Evolutionary conservation across 2,113 vertebrate genomes (phyloP), one percentile per base, ranked within the genome.

Genomic region (Cryptotis parvus): DNA sequence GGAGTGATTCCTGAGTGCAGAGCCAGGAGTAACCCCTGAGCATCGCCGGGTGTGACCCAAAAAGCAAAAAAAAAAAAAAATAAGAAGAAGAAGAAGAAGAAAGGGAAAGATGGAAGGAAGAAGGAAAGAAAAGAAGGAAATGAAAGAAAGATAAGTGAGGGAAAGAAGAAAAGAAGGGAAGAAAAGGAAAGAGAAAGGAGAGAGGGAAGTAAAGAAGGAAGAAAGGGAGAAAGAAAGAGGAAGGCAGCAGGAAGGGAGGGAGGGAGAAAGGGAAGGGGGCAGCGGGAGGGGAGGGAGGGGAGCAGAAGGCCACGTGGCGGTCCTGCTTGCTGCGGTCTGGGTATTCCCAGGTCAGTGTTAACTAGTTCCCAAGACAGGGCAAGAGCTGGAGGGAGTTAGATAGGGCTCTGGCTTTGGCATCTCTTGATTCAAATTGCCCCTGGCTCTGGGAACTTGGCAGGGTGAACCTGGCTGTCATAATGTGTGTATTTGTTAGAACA

Each of bases 381-480:
- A 61, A 55, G 78, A 82, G 72, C 39, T 69, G 6, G 52, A 74
- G 35, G 27, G 81, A 68, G 45, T 37, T 65, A 72, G 61, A 73
- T 4, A 0, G 85, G 41, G 27, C 41, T 77, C 49, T 49, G 75
- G 37, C 18, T 76, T 65, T 84, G 92, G 88, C 88, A 86, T 55
- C 58, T 91, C 20, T 91, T 61, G 80, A 11, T 69, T 88, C 52
- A 45, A 68, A 87, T 43, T 65, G 88, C 92, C 26, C 52, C 1
- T 9, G 69, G 92, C 83, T 81, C 66, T 37, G 1, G 35, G 78
- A 93, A 83, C 49, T 91, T 95, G 93, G 90, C 90, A 89, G 80
- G 2, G 12, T 8, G 15, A 39, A 52, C 39, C 72, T 80, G 89
- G 90, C 68, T 91, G 85, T 90, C 92, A 52, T 55, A 3, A 7